Base-by-base conservation (phyloP, 2,113 vertebrate species). In the Sinocyclocheilus grahami region DNA sequence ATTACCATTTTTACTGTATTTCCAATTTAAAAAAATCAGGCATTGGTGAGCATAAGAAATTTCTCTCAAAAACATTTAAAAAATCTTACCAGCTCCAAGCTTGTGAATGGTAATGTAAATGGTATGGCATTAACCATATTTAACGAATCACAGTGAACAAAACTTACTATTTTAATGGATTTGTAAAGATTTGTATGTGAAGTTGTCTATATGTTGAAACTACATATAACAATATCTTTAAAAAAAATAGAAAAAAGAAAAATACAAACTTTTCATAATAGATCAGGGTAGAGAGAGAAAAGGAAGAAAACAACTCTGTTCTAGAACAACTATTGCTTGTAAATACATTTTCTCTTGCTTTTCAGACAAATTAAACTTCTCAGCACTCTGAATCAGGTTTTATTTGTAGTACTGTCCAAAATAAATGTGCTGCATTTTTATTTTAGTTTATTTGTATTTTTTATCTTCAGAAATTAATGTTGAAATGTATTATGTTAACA, bases 261-360 rank as follows among this genome's bases (percentile, higher is more conserved):
- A 24, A 63, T 1, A 22, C 22, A 63, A 2, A 30, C 12, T 67
- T 30, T 30, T 30, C 6, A 33, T 33, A 67, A 12, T 42, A 13
- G 11, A 75, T 48, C 4, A 69, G 2, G 18, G 30, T 48, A 42
- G 12, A 18, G 76, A 33, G 24, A 16, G 3, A 30, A 18, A 5
- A 9, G 4, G 12, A 37, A 82, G 51, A 88, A 72, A 33, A 88
- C 33, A 74, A 78, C 84, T 83, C 18, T 20, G 67, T 71, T 37
- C 33, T 37, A 30, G 48, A 83, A 51, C 16, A 33, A 84, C 75
- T 55, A 75, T 69, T 71, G 30, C 39, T 78, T 13, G n/a, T 78
- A 86, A 89, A 85, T 77, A 85, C 82, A 83, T 86, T 4, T 80
- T 85, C 82, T 85, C 80, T 82, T 55, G 84, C 82, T 85, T 78